phyloP scores from a whole-genome alignment of 2,888 invertebrate species.

The Campoplex capitator region DNA sequence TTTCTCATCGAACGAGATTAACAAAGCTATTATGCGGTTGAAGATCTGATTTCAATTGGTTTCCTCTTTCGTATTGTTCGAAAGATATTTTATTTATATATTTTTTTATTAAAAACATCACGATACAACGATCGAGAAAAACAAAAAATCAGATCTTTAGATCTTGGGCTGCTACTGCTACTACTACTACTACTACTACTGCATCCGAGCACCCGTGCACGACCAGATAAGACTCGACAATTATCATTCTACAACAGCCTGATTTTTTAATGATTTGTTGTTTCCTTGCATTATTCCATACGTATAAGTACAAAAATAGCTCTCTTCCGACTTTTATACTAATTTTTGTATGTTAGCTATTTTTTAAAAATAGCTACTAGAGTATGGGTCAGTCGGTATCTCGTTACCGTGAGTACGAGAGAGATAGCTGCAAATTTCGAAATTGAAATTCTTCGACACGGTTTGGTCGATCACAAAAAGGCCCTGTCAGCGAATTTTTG shows the following conservation, averaged over 20 bases:
- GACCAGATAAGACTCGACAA: slow-evolving; percentile 54
- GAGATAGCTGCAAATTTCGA: too few relatives aligned
- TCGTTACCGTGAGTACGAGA: too few relatives aligned
- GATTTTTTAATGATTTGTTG: slow-evolving; percentile 24
- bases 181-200: slow-evolving; percentile 67
- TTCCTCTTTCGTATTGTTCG: not conserved
- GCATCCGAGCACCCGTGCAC: slow-evolving; percentile 67
- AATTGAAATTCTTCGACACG: too few relatives aligned
- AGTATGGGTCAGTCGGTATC: too few relatives aligned
- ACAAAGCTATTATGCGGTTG: slow-evolving; percentile 51
- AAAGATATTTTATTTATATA: not conserved
- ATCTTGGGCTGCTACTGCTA: slow-evolving; percentile 65
- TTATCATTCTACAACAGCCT: slow-evolving; percentile 40
- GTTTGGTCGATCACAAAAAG: too few relatives aligned
- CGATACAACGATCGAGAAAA: not conserved
- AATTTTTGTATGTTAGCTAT: not conserved
- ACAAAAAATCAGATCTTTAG: slow-evolving; percentile 32
- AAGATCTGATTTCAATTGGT: slow-evolving; percentile 32
- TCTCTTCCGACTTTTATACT: not conserved
- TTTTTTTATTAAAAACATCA: not conserved
- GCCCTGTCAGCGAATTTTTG: too few relatives aligned
- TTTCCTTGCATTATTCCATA: not conserved
- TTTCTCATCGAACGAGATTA: slow-evolving; percentile 66
- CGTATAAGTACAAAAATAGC: not conserved
- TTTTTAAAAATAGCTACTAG: not conserved